Conservation (phyloP, 1,140 invertebrate species). For the Drusus annulatus region DNA sequence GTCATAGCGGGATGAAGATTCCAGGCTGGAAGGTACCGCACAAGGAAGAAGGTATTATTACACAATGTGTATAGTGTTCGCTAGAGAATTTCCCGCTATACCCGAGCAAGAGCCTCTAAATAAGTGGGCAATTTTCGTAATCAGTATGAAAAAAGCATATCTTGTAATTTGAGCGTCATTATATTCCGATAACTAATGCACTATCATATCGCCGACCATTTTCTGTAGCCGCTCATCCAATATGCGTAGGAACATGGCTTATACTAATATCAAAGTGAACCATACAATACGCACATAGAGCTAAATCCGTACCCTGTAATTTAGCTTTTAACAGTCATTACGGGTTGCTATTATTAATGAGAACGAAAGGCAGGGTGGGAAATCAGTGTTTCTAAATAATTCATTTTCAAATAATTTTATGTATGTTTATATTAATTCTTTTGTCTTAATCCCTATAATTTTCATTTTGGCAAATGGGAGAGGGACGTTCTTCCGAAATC, state of each 20-base stretch:
- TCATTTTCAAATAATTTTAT: no score
- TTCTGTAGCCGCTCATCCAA: slow-evolving; percentile 5
- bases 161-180: slow-evolving; percentile 31
- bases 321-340: slow-evolving; percentile 32
- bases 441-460: no score
- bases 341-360: slow-evolving; percentile 26
- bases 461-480: no score
- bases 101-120: no score
- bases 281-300: slow-evolving; percentile 17
- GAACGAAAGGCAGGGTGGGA: neutral
- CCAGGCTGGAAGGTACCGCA: neutral
- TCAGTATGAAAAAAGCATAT: neutral
- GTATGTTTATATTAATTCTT: no score
- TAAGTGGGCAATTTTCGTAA: no score
- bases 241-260: slow-evolving; percentile 31
- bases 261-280: slow-evolving; percentile 6
- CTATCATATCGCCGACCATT: slow-evolving; percentile 21
- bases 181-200: neutral
- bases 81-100: no score
- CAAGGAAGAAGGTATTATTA: no score
- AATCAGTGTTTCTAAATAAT: no score
- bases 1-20: neutral
- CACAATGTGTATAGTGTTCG: no score
- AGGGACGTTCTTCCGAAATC: no score
- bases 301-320: neutral